These are phyloP conservation scores for Idaea dimidiata DNA, from an alignment of 2,888 invertebrate genomes.

Conservation along the genomic window DNA sequence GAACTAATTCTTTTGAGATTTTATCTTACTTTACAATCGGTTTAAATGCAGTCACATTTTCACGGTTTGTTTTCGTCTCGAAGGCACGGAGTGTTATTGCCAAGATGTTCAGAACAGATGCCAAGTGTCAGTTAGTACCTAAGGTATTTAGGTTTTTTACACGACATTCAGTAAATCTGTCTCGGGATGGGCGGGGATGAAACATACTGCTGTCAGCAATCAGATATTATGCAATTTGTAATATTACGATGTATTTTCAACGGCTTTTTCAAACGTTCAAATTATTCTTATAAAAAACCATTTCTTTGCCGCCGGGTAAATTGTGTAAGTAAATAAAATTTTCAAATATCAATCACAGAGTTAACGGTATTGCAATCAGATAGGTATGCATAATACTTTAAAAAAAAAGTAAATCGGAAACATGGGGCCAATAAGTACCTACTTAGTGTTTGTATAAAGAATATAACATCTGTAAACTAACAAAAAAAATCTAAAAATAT, in stretches of 20 bases:
- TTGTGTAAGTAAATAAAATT: too few relatives aligned
- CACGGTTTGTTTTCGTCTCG: slow-evolving; percentile 20
- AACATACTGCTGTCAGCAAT: neutral
- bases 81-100: slow-evolving; percentile 42
- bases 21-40: neutral
- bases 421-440: too few relatives aligned
- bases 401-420: too few relatives aligned
- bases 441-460: too few relatives aligned
- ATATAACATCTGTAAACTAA: too few relatives aligned
- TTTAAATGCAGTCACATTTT: slow-evolving; percentile 9
- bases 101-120: slow-evolving; percentile 58
- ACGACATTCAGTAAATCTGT: neutral
- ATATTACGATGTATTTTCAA: neutral
- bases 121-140: slow-evolving; percentile 46
- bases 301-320: too few relatives aligned
- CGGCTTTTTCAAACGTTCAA: neutral
- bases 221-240: neutral
- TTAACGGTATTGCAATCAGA: too few relatives aligned
- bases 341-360: too few relatives aligned
- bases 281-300: too few relatives aligned
- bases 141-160: slow-evolving; percentile 6
- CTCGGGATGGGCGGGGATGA: neutral
- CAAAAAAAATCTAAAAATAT: too few relatives aligned
- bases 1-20: neutral
- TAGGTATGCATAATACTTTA: too few relatives aligned